phyloP scores from a whole-genome alignment of 35 echinoderm and acorn worm genomes.

The Apostichopus parvimensis region DNA sequence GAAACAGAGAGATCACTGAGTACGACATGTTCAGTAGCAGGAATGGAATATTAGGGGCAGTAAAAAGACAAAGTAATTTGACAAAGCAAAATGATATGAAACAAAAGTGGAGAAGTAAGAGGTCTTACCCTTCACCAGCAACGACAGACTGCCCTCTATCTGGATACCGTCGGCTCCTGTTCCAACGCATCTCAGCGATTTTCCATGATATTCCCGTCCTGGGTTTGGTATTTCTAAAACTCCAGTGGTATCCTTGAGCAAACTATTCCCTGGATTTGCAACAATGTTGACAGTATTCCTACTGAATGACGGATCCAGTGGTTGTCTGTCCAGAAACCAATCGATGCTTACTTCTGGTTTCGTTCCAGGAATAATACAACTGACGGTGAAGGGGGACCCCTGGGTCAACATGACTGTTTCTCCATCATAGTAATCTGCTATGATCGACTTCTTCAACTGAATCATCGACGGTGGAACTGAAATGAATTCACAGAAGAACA shows the following conservation, averaged over 20 bases:
- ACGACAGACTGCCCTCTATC: neutral
- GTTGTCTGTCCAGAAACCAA: neutral
- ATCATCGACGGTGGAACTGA: conserved; percentile 35
- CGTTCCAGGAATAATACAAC: conserved; percentile 18
- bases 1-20: too few relatives aligned
- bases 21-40: too few relatives aligned
- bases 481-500: neutral
- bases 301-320: neutral
- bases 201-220: conserved; percentile 31
- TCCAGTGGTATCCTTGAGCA: conserved; percentile 40
- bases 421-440: conserved; percentile 38
- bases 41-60: too few relatives aligned
- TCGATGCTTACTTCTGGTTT: conserved; percentile 8
- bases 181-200: conserved; percentile 19
- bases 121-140: conserved; percentile 18
- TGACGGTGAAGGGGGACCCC: conserved; percentile 21
- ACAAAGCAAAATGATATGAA: too few relatives aligned
- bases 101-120: too few relatives aligned
- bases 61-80: too few relatives aligned
- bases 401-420: conserved; percentile 24
- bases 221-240: neutral
- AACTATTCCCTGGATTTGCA: neutral
- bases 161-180: conserved; percentile 28
- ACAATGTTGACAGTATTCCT: neutral
- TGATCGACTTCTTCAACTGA: conserved; percentile 36